Base-by-base conservation (phyloP, 2,888 invertebrate genomes). In the Noctua comes region DNA sequence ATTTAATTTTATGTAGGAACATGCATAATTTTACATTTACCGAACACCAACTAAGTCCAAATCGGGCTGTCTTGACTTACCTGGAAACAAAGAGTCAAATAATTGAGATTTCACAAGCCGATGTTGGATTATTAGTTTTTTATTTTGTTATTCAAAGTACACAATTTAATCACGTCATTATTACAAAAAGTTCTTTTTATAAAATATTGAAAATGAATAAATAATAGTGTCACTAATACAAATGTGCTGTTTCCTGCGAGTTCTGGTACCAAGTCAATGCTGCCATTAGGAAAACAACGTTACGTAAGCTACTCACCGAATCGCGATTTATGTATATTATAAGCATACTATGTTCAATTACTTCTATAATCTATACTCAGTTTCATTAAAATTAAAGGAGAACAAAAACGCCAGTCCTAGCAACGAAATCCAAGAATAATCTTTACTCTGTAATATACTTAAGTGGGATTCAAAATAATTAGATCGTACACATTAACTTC, bases 1-100 rank as follows among this genome's bases (percentile, higher is more conserved):
- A 88, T 88, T 87, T 85, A 86, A 87, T 89, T 87, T 90, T 90
- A 89, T 86, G 88, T 94, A 94, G 94, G 95, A 95, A 95, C 94
- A 91, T 92, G 91, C 92, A 91, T 90, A 88, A 88, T 77, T 89
- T 86, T 86, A 83, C 77, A 76, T 85, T 81, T 88, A 90, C 88
- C 89, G 80, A 86, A 87, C 85, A 85, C 85, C 86, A 79, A 87
- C 78, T 80, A 82, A 76, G 62, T 72, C 82, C 71, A 77, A 71
- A 72, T 79, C 57, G 21, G 68, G 76, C 75, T 79, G n/a, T 54
- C 73, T 80, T 80, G 70, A 78, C 65, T 68, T 77, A 82, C 82
- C 36, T 72, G 76, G 43, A 79, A 82, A 82, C 75, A 78, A 81
- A 64, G 64, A 80, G 69, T 79, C 76, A 77, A 77, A 78, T 77